These are phyloP conservation scores for Lampris incognitus DNA, from an alignment of 2,113 vertebrate genomes.

Conservation along the genomic window DNA sequence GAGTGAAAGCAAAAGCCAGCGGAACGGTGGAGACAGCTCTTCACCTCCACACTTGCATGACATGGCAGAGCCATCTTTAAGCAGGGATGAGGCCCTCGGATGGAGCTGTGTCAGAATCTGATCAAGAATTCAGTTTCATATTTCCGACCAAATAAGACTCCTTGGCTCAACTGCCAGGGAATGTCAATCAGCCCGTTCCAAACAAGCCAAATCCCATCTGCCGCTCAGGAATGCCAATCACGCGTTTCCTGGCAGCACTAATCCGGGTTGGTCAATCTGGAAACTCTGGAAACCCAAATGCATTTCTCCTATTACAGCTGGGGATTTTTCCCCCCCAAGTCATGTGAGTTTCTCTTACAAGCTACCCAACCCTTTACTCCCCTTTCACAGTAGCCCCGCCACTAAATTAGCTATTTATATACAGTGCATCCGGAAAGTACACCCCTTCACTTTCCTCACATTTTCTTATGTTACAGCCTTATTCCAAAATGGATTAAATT, in stretches of 20 bases:
- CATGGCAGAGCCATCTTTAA: constrained; percentile 42
- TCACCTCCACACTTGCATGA: constrained; percentile 39
- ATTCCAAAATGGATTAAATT: no score
- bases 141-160: constrained; percentile 37
- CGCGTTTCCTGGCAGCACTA: constrained; percentile 53
- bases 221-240: constrained; percentile 58
- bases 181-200: constrained; percentile 54
- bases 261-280: constrained; percentile 53
- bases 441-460: no score
- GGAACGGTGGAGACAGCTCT: neutral
- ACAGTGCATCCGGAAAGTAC: no score
- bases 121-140: constrained; percentile 56
- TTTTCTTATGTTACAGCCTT: no score
- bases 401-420: no score
- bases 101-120: constrained; percentile 30
- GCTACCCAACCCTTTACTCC: neutral
- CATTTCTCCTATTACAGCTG: constrained; percentile 54
- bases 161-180: constrained; percentile 42
- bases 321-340: constrained; percentile 11
- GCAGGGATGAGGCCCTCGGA: constrained; percentile 23
- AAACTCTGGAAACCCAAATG: constrained; percentile 35
- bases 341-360: constrained; percentile 8
- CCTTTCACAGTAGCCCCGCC: constrained; percentile 7
- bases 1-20: constrained; percentile 1
- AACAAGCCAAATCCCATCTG: constrained; percentile 55